These are phyloP conservation scores for Marronus borbonicus DNA, from an alignment of 2,888 invertebrate genomes.

Conservation along the genomic window DNA sequence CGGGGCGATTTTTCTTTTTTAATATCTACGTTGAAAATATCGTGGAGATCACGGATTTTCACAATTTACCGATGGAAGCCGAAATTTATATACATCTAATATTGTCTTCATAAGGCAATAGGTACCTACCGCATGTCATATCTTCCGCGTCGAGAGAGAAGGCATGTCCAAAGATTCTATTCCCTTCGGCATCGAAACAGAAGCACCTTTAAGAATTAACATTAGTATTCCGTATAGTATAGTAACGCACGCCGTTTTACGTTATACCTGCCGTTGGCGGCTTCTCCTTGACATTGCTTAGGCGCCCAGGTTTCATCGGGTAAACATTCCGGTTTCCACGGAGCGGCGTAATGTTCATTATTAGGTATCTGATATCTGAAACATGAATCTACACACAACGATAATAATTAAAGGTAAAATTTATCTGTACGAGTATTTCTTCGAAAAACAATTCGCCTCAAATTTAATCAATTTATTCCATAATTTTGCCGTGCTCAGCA, in stretches of 20 bases:
- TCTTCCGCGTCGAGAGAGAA: slow-evolving; percentile 74
- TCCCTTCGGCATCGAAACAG: slow-evolving; percentile 76
- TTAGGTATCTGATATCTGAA: neutral
- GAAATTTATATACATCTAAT: neutral
- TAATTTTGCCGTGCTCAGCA: too few species aligned
- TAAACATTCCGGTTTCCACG: slow-evolving; percentile 72
- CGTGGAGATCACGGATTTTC: too few species aligned
- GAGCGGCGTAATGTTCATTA: slow-evolving; percentile 9
- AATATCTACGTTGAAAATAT: too few species aligned
- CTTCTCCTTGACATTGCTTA: slow-evolving; percentile 79
- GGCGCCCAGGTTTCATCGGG: slow-evolving; percentile 75
- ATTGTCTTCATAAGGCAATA: neutral
- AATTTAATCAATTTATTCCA: too few species aligned
- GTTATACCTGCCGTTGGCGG: slow-evolving; percentile 21
- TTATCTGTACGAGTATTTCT: too few species aligned
- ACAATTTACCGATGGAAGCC: too few species aligned
- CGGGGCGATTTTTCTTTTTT: too few species aligned
- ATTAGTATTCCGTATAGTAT: too few species aligned
- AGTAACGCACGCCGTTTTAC: too few species aligned
- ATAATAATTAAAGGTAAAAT: too few species aligned
- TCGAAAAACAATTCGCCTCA: too few species aligned
- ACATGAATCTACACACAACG: neutral
- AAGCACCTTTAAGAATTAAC: slow-evolving; percentile 72
- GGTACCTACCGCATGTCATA: slow-evolving; percentile 78
- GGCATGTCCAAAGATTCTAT: slow-evolving; percentile 78